Conservation (phyloP, 2,113 vertebrate genomes). For the Pluvianellus socialis region DNA sequence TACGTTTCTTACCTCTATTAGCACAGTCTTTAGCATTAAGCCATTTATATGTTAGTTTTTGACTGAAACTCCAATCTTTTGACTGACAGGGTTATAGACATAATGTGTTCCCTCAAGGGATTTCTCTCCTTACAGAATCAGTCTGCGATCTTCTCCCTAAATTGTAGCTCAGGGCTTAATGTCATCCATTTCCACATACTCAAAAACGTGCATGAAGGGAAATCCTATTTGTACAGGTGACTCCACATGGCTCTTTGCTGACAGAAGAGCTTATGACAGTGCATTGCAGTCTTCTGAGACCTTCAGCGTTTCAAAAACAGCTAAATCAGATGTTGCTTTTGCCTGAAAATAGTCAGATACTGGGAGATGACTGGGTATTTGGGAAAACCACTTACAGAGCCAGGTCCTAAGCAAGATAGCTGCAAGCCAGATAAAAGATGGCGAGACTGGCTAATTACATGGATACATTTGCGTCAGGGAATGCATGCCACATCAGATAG, state of each 20-base stretch:
- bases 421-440: background rate
- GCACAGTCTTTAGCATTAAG: background rate
- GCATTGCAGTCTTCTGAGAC: background rate
- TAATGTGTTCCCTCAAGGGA: background rate
- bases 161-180: background rate
- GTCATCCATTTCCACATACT: background rate
- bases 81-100: background rate
- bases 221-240: background rate
- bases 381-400: background rate
- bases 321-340: background rate
- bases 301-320: background rate
- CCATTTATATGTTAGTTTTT: background rate
- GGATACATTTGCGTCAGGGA: background rate
- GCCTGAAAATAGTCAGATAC: background rate
- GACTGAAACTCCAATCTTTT: background rate
- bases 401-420: background rate
- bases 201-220: background rate
- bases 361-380: background rate
- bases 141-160: background rate
- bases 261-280: background rate
- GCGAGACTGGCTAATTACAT: background rate
- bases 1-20: background rate
- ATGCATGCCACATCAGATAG: background rate
- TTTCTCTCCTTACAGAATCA: background rate
- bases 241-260: background rate